Conservation (phyloP, 2,797 vertebrate species). For the Fratercula arctica region DNA sequence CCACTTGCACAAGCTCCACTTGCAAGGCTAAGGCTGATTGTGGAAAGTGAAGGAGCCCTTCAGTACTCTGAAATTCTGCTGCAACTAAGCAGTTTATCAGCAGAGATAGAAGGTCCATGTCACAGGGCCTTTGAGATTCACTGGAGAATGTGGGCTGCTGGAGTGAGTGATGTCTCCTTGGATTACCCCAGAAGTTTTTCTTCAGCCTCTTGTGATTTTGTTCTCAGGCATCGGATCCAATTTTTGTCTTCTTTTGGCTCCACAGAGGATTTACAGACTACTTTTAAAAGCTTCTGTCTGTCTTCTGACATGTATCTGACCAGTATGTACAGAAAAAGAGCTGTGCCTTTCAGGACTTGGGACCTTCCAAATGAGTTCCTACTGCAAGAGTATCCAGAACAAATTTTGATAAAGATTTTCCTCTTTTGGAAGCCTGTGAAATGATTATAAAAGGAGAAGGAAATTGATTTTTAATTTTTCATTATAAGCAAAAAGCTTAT, state of each 20-base stretch:
- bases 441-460: not conserved
- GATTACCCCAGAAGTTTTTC: not conserved
- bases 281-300: not conserved
- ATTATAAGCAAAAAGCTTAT: not conserved
- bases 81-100: accelerated
- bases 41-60: not conserved
- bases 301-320: not conserved
- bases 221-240: not conserved
- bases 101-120: not conserved
- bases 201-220: not conserved
- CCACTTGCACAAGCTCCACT: not conserved
- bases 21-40: not conserved
- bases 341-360: not conserved
- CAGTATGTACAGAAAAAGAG: not conserved
- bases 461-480: not conserved
- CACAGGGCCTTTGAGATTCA: not conserved
- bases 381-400: not conserved
- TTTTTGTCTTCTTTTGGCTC: not conserved
- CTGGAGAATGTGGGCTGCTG: not conserved
- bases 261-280: not conserved
- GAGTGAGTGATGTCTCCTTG: not conserved
- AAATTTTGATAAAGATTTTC: not conserved
- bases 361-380: not conserved
- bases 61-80: not conserved
- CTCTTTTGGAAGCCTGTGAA: not conserved